Conservation (phyloP, 2,113 vertebrate species). For the Zosterops pallidus region DNA sequence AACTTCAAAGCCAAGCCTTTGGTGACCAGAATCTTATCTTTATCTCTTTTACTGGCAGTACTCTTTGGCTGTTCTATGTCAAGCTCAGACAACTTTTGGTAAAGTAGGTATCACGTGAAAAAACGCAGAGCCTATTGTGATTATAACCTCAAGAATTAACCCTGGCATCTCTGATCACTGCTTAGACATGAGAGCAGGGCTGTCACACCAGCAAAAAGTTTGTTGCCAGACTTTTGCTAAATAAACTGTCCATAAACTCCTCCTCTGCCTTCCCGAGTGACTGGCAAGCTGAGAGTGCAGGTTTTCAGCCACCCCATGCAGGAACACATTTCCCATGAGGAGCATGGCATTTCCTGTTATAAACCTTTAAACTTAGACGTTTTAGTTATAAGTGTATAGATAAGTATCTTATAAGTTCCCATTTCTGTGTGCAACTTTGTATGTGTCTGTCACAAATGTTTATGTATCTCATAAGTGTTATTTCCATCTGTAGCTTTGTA, state of each 20-base stretch:
- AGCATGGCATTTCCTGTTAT: rapidly evolving
- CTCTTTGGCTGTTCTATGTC: background rate
- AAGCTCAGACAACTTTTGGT: slow-evolving; percentile 18
- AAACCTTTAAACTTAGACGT: too few relatives aligned
- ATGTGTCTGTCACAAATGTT: too few relatives aligned
- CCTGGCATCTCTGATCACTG: background rate
- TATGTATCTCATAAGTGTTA: too few relatives aligned
- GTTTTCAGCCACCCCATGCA: background rate
- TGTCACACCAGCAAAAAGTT: background rate
- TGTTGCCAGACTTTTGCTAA: background rate
- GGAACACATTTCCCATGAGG: background rate
- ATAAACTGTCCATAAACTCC: background rate
- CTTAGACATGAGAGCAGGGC: background rate
- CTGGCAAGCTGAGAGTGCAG: background rate
- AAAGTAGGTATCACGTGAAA: background rate
- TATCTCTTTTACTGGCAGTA: slow-evolving; percentile 26
- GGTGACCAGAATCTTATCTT: slow-evolving; percentile 43
- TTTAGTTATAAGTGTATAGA: too few relatives aligned
- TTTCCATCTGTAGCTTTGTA: too few relatives aligned
- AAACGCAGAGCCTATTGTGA: background rate
- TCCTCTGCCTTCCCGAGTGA: background rate
- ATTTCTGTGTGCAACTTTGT: too few relatives aligned
- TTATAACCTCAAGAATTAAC: background rate
- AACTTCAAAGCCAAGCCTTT: slow-evolving; percentile 46
- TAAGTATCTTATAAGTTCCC: too few relatives aligned